Evolutionary conservation across 2,113 vertebrate genomes (phyloP), one percentile per base, ranked within the genome.

Genomic region (Chionomys nivalis): DNA sequence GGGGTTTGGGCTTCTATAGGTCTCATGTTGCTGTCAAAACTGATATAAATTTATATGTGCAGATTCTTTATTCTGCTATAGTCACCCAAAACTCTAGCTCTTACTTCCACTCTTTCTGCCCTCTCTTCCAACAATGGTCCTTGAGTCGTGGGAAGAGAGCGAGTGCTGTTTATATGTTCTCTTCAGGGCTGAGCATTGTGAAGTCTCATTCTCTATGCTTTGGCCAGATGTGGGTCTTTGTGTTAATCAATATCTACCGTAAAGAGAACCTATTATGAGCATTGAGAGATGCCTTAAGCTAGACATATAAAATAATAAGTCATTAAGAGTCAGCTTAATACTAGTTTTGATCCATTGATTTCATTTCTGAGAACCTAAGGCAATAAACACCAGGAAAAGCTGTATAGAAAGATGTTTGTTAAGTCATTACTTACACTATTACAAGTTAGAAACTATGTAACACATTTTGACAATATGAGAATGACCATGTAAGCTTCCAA

Each of bases 311-410:
- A 58, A 17, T 63, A 63, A 63, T 31, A 42, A 83, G 24, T 63
- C n/a, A 39, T 63, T 63, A 42, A 26, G n/a, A 83, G 58, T 5
- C n/a, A 42, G 55, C 7, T 63, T 83, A 63, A 83, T 42, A 63
- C 7, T 39, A 63, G 10, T 68, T 91, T 63, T 49, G 21, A 93
- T 92, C 10, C 24, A 77, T 65, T 96, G 31, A 94, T 91, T 95
- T 96, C 16, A 93, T 94, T 97, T 94, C 66, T 87, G n/a, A 44
- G 19, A 89, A 91, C 12, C 75, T 33, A 93, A 93, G 31, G 39
- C 88, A 93, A 96, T 86, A 86, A 96, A 90, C 76, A 31, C 66
- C 36, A 75, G 19, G 17, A 95, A 94, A 95, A 90, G 31, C 14
- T 92, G 87, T 63, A 81, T 0, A 77, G 86, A 65, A 89, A 87